Conservation (phyloP, 2,113 vertebrate species). For the rabbit (Oryctolagus cuniculus) region mOryCun1.1 NC_091433.1:128458001-128458500, state of each 20-base stretch:
- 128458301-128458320: neutral
- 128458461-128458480: neutral
- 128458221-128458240: neutral
- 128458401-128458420: neutral
- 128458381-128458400: neutral
- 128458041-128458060: slow-evolving; percentile 68
- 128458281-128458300: neutral
- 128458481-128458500: neutral
- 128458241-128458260: neutral
- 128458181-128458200: slow-evolving; percentile 49
- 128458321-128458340: neutral
- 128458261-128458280: neutral
- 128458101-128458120: neutral
- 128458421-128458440: neutral
- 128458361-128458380: neutral
- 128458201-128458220: neutral
- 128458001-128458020: slow-evolving; percentile 50
- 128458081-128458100: neutral
- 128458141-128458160: slow-evolving; percentile 43
- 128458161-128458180: slow-evolving; percentile 5
- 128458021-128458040: slow-evolving; percentile 67
- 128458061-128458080: slow-evolving; percentile 15
- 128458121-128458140: slow-evolving; percentile 63
- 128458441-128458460: neutral
- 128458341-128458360: neutral